Base-by-base conservation (phyloP, 2,113 vertebrate species). In the Dicrurus megarhynchus region DNA sequence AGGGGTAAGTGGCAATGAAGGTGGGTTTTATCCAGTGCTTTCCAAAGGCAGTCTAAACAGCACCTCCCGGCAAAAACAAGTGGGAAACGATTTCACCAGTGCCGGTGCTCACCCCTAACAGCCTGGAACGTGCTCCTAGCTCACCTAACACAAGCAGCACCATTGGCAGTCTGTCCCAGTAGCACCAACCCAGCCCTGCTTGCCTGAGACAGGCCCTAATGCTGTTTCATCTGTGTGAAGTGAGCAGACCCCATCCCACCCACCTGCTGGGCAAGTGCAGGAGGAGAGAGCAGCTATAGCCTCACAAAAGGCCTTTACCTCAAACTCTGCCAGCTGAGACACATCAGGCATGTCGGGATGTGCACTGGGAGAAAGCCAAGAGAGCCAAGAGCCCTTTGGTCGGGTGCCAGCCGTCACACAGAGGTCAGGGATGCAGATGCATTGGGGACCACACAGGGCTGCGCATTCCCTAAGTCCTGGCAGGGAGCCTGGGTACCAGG, bases 141-240 rank as follows among this genome's bases (percentile, higher is more conserved):
- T 65, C 63, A 83, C 30, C n/a, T 4, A 39, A 64, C 18, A 42
- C 33, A 47, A 56, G 30, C 30, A 52, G 32, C 23, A 32, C 12
- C 55, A 1, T 0, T 1, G 32, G 7, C 16, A 60, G 35, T 32
- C n/a, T 37, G 35, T 27, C 27, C 78, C 0, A 0, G 18, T 2
- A 44, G 24, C 39, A 82, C 18, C 21, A 67, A 37, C 14, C 20
- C 37, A 84, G 41, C 7, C 59, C 9, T 4, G 2, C 21, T 44
- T 18, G 16, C 27, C 32, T 69, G 82, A 74, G 28, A 78, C 24
- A 65, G 47, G 17, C 33, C 55, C 27, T 44, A 9, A 57, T 39
- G 27, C 32, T 70, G 16, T 82, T 93, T 42, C 13, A 49, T 10
- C 68, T 52, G 41, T 69, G 16, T 37, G 20, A 56, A 56, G 12